Evolutionary conservation across 1,140 invertebrate species (phyloP).

Genomic region (Lucilia cuprina): DNA sequence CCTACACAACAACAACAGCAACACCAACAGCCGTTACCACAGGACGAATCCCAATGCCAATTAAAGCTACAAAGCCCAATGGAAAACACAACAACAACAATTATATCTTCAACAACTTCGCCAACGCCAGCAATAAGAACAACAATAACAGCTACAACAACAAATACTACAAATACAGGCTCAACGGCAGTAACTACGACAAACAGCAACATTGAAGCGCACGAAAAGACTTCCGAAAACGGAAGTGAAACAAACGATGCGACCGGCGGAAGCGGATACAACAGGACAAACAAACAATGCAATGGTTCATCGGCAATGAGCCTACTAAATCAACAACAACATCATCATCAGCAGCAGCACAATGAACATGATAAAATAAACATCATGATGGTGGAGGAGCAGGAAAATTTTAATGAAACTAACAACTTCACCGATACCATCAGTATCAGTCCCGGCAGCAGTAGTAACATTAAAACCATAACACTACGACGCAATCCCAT

Average conservation of each 20-base stretch:
- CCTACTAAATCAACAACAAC: slow-evolving; percentile 35
- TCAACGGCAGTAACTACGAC: slow-evolving; percentile 8
- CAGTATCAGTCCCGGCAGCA: slow-evolving; percentile 30
- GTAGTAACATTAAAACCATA: slow-evolving; percentile 37
- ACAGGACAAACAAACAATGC: slow-evolving; percentile 38
- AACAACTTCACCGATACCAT: slow-evolving; percentile 36
- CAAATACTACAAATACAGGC: background rate
- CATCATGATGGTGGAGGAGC: background rate
- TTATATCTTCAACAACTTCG: slow-evolving; percentile 25
- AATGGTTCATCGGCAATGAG: slow-evolving; percentile 32
- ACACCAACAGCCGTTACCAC: background rate
- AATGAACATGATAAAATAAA: slow-evolving; percentile 10
- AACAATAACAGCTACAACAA: background rate
- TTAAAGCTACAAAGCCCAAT: background rate
- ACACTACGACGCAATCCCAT: slow-evolving; percentile 48
- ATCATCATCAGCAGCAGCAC: slow-evolving; percentile 21
- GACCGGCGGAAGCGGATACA: slow-evolving; percentile 17
- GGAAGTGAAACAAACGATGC: slow-evolving; percentile 25
- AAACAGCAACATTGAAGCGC: background rate
- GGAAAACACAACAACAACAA: background rate
- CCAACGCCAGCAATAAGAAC: background rate
- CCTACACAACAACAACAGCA: background rate
- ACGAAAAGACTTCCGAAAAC: slow-evolving; percentile 30
- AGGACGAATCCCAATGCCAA: background rate
- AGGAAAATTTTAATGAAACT: slow-evolving; percentile 18